Evolutionary conservation across 2,888 invertebrate species (phyloP), one percentile per base, ranked within the genome.

Genomic region (Lithophane semibrunnea): DNA sequence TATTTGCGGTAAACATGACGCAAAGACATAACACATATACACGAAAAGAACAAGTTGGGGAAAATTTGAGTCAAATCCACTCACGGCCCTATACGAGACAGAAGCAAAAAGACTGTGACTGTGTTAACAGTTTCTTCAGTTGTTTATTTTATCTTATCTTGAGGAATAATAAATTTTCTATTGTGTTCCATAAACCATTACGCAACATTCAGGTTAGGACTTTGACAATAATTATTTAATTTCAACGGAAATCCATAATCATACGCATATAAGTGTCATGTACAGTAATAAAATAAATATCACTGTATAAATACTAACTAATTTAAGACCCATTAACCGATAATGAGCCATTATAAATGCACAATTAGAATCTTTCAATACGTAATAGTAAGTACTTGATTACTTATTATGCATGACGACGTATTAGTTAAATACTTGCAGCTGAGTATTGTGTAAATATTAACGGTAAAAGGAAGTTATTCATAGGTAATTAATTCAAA

Each of bases 331-430:
- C 79, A 79, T 79, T 73, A 78, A n/a, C 9, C 21, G 18, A 24
- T 84, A 86, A 86, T 83, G 73, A 83, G 69, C 60, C 76, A 83
- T 74, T 85, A 83, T 72, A 61, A 82, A 84, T 84, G 73, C 83
- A 79, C 76, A 69, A 86, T 83, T 79, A 79, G 75, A 83, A 79
- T 29, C 76, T 79, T 86, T 74, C 86, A 86, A 82, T 79, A 63
- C 66, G 61, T 75, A 68, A 67, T 72, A 72, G 21, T 49, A 47
- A 74, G 65, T 75, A 74, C 78, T 66, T 66, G 49, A 58, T 60
- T 77, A 56, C 49, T 84, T 86, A 79, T 74, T 85, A 86, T 74
- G 83, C 83, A 79, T 86, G 79, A 79, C 86, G 83, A 18, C 21
- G 66, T 75, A 77, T 75, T 72, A 64, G 61, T 66, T 79, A 44